Evolutionary conservation across 2,113 vertebrate genomes (phyloP).

Genomic region (Aleadryas rufinucha): DNA sequence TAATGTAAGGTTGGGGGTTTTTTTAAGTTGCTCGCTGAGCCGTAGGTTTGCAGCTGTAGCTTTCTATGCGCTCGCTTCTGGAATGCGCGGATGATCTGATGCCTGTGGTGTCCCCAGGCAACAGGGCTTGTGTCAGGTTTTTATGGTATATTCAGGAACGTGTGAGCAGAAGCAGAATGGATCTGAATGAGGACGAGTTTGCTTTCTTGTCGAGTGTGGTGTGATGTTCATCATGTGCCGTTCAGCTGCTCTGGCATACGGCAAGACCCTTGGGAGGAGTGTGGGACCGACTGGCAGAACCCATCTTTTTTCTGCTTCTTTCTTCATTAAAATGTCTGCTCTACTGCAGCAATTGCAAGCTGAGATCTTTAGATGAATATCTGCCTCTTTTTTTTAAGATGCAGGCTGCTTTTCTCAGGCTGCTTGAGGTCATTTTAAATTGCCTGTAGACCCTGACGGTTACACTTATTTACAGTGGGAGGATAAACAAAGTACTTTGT

Average conservation of each 20-base stretch:
- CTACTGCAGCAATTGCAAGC: background rate
- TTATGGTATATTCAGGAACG: background rate
- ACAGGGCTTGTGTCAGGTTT: background rate
- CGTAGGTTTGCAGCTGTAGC: background rate
- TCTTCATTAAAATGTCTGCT: background rate
- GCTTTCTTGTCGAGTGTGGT: background rate
- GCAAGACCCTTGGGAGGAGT: background rate
- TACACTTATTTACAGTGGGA: background rate
- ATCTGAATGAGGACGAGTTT: background rate
- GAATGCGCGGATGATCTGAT: background rate
- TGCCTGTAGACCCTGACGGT: fast-evolving
- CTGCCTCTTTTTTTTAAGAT: background rate
- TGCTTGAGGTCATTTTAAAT: background rate
- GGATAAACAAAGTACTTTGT: background rate
- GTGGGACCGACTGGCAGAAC: background rate
- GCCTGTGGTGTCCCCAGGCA: background rate
- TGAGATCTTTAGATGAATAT: background rate
- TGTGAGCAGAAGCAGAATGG: background rate
- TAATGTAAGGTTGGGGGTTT: background rate
- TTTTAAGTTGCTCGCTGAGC: background rate
- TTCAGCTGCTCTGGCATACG: background rate
- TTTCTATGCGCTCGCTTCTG: background rate
- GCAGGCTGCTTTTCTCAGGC: background rate
- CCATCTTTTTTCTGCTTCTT: background rate
- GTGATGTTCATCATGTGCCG: background rate